Evolutionary conservation across 1,140 invertebrate species (phyloP), one percentile per base, ranked within the genome.

Genomic region (Sinella curviseta): DNA sequence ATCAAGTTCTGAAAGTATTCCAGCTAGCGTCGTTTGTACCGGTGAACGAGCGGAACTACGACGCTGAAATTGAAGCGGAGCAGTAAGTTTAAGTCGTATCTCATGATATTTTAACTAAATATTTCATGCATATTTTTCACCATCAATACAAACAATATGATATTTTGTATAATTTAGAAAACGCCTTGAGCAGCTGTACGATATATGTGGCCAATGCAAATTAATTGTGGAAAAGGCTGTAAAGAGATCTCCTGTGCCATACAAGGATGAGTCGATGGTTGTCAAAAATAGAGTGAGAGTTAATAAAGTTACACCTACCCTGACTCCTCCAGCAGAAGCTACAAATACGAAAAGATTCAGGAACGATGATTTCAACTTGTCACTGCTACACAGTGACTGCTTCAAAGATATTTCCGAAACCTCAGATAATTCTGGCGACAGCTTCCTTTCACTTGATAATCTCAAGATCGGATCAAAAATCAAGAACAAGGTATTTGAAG

Each of bases 41-140:
- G 35, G 74, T 75, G 2, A 75, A 75, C 24, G 74, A 75, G 34
- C 24, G 31, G 16, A 36, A 75, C 39, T 75, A 14, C 39, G 74
- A 75, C 39, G 74, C 36, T n/a, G 74, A 75, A 75, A 75, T 75
- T 39, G 74, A 75, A 75, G 74, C 74, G 3, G 74, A 75, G 39
- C 35, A 75, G 74, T 75, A 75, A 48, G 74, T 17, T 74, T 20
- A 16, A 8, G 34, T 8, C 4, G 8, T 28, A 31, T 74, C 24
- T 31, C 31, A 26, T 34, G 31, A 74, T 20, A 67, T 16, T 33
- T 74, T 16, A 33, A 74, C 28, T 74, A 33, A 17, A 74, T 12
- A 74, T 60, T 60, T 60, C 24, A 74, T 74, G 3, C 24, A 14
- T 67, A n/a, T 24, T 67, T 26, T 24, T n/a, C n/a, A n/a, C n/a